These are phyloP conservation scores for Fistularia tabacaria DNA, from an alignment of 2,797 vertebrate genomes.

Conservation along the genomic window DNA sequence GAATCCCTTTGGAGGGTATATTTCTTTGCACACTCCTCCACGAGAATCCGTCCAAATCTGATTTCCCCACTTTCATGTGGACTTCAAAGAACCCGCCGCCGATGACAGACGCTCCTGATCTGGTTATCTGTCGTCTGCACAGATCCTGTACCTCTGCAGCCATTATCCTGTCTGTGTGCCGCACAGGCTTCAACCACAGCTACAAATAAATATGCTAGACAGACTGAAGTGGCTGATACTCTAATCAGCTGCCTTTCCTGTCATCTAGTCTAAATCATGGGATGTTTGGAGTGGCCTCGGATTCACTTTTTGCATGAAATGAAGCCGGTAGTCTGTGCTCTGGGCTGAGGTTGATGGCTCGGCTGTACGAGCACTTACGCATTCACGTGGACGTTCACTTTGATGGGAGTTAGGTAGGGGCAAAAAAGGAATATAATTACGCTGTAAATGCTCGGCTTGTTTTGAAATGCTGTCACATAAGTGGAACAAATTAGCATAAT, in stretches of 20 bases:
- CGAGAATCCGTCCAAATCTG: not conserved
- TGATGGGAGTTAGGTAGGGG: too few relatives aligned
- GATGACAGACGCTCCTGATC: slow-evolving; percentile 10
- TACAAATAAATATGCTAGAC: not conserved
- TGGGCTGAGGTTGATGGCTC: too few relatives aligned
- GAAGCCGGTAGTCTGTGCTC: too few relatives aligned
- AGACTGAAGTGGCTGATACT: not conserved
- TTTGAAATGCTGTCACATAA: too few relatives aligned
- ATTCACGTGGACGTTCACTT: too few relatives aligned
- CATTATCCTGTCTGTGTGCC: slow-evolving; percentile 2
- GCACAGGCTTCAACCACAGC: not conserved
- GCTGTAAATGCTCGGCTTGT: too few relatives aligned
- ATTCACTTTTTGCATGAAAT: slow-evolving; percentile 2
- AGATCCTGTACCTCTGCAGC: not conserved
- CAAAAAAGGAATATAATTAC: too few relatives aligned
- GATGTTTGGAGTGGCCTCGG: not conserved
- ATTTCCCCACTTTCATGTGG: slow-evolving; percentile 12
- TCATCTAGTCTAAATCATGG: slow-evolving; percentile 10
- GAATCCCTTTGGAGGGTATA: not conserved
- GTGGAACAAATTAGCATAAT: too few relatives aligned
- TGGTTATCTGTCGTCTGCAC: slow-evolving; percentile 4
- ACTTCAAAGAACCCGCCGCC: slow-evolving; percentile 10
- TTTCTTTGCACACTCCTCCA: not conserved
- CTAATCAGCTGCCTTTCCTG: not conserved
- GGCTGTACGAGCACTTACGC: too few relatives aligned